Base-by-base conservation (phyloP, 2,113 vertebrate genomes). In the Callopanchax toddi region DNA sequence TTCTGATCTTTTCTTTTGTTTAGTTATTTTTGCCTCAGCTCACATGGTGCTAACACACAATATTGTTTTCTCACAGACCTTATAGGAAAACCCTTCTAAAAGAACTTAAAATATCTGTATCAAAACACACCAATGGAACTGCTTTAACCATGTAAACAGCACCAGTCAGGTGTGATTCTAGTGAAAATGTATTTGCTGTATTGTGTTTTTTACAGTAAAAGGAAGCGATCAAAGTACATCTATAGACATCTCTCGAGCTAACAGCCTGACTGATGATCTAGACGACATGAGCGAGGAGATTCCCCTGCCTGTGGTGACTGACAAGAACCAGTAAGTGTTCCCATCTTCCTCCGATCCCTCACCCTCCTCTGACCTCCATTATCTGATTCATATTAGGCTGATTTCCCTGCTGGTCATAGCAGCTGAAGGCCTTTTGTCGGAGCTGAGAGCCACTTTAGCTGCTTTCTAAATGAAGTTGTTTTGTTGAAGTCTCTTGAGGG, bases 241-340 rank as follows among this genome's bases (percentile, higher is more conserved):
- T 36, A 60, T 88, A 3, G 91, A 93, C 69, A 89, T 95, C 58
- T 93, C 93, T 17, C 76, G 90, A 17, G 87, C 90, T 55, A 93
- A 80, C 90, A 96, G 94, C 81, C 86, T 94, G 32, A 88, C 85
- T 0, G 95, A 95, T 2, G 94, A 94, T 60, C 88, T 91, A 16
- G 93, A 95, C 64, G 88, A 89, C 29, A 44, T 76, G 18, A 78
- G 80, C 0, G 94, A 96, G 69, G 93, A 95, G 67, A 83, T 91
- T 1, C 43, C 86, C 0, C 83, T 95, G 61, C 88, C 92, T 1
- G 66, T 86, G 6, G 84, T 93, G 4, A 89, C 88, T 0, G 63
- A 92, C 0, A 63, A 88, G 56, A 53, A 90, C 51, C 92, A 94
- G 94, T 96, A 92, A 94, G 88, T 89, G 63, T 15, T 54, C 53